phyloP scores from a whole-genome alignment of 2,113 vertebrate genomes.

The Clinocottus analis region DNA sequence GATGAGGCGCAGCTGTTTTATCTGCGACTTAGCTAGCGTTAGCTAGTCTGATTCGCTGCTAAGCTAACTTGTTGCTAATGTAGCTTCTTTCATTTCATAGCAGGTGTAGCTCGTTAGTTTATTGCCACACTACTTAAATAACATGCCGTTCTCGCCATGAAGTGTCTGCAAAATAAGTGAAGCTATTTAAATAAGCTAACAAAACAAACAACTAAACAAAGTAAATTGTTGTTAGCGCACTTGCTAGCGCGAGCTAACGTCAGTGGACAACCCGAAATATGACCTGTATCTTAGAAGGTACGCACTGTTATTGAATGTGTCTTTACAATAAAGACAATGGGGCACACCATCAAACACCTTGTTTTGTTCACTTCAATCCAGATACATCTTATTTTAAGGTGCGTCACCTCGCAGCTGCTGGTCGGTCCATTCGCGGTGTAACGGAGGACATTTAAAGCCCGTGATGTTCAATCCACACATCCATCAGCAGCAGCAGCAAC shows the following conservation, averaged over 20 bases:
- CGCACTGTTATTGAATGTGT: slow-evolving; percentile 29
- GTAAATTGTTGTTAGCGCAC: slow-evolving; percentile 41
- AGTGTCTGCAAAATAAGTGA: background rate
- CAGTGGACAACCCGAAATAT: slow-evolving; percentile 38
- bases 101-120: slow-evolving; percentile 41
- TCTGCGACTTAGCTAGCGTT: slow-evolving; percentile 10
- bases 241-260: slow-evolving; percentile 53
- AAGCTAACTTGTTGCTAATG: slow-evolving; percentile 59
- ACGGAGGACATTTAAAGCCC: slow-evolving; percentile 24
- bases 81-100: slow-evolving; percentile 52
- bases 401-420: background rate
- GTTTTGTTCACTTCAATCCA: background rate
- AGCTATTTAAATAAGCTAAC: background rate
- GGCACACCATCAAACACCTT: background rate
- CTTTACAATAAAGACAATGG: background rate
- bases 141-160: rapidly evolving
- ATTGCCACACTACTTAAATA: background rate
- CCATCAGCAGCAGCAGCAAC: slow-evolving; percentile 82
- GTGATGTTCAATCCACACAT: slow-evolving; percentile 93
- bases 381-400: background rate
- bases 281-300: slow-evolving; percentile 61
- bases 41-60: slow-evolving; percentile 28
- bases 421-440: slow-evolving; percentile 23
- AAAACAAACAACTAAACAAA: background rate
- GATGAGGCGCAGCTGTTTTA: background rate